Base-by-base conservation (phyloP, 2,113 vertebrate genomes). In the Engraulis encrasicolus region DNA sequence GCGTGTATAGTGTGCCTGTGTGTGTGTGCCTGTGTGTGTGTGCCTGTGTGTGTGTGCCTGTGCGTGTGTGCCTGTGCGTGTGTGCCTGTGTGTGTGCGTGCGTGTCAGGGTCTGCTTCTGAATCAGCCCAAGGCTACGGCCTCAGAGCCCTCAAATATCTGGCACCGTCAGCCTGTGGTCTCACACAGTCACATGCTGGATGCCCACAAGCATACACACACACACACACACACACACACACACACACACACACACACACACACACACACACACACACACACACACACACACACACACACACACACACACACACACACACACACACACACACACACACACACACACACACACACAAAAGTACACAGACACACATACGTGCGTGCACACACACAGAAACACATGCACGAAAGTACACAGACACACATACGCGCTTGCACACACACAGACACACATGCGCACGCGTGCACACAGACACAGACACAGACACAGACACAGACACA, bases 11-110 rank as follows among this genome's bases (percentile, higher is more conserved):
- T n/a, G n/a, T 66, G n/a, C 27, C n/a, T 66, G 58, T 66, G 58
- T 66, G 58, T 66, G 15, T 11, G 58, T 66, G 14, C 11, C n/a
- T 61, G 20, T n/a, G n/a, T 61, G 58, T 61, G n/a, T 23, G 50
- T 54, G 50, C 6, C 6, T 61, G 58, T 23, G n/a, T 61, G 58
- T 23, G 58, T 61, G n/a, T 27, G 17, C n/a, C 17, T 54, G 50
- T 61, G 58, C 27, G 1, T 61, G 20, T 61, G 54, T 58, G 54
- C 23, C 19, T 58, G 54, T 58, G 54, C 23, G 54, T 58, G 58
- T 27, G 58, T 66, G n/a, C 27, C n/a, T 66, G 58, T 66, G 58
- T 66, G 58, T 66, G n/a, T 66, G 58, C 27, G 58, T 66, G 58
- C 27, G 58, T 66, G 54, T 61, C 20, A n/a, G 58, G 14, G 66